Evolutionary conservation across 2,113 vertebrate genomes (phyloP), one percentile per base, ranked within the genome.

Genomic region (Porphyrio hochstetteri): DNA sequence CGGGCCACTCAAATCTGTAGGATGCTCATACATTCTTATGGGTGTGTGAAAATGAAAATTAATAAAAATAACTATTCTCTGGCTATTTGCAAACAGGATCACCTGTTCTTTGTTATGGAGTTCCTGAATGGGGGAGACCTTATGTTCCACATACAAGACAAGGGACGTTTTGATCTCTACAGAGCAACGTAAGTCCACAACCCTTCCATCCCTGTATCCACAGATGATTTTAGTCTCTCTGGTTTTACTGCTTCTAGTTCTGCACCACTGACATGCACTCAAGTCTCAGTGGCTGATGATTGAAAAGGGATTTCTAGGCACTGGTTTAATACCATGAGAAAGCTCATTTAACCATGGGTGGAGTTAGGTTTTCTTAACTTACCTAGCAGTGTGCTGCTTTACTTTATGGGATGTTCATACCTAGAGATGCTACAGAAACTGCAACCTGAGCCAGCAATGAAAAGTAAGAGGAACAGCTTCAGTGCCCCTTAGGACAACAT

Each of bases 141-240:
- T 92, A 99, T 99, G 99, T 99, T 99, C 97, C 99, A 99, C 93
- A 99, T 99, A 97, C 99, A 99, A 67, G 99, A 99, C 96, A 99
- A 99, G 96, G 99, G 99, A 14, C 99, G 99, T 24, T 99, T 99
- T 36, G 99, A 99, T 87, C 98, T 99, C 60, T 98, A 97, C 98
- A 98, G 99, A 91, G 97, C 99, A 92, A 99, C 96, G 99, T 99
- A 95, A 97, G 99, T 98, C 15, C 67, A 36, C 50, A 27, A 2
- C 56, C 35, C 24, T 46, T 69, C 40, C 3, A 5, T 40, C 35
- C 55, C 29, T 19, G 7, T 13, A 29, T 72, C 52, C 25, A 0
- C 4, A 5, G 11, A 17, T 10, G 2, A 52, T 27, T 42, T 40
- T 1, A 16, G 36, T 36, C 21, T 20, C 77, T 35, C 3, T 50